Percentiles rank a stretch among this genome's conserved stretches.
Evolutionary conservation across 1,140 invertebrate genomes (phyloP).

Genomic region (Sarcophaga peregrina): DNA sequence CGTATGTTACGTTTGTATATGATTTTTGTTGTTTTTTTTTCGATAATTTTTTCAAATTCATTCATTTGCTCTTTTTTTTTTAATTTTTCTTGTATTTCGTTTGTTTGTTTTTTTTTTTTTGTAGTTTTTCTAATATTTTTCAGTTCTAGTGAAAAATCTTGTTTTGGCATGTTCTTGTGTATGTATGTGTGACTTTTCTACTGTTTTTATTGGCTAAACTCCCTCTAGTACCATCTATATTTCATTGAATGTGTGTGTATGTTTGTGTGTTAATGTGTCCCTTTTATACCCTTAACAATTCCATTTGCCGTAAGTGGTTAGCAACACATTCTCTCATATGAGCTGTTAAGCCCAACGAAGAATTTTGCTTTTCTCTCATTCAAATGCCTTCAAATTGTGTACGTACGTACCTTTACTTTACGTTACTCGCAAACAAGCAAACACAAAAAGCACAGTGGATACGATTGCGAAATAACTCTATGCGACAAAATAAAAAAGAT

Average conservation of each 20-base stretch:
- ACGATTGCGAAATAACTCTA: too few species aligned
- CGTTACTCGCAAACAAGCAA: too few species aligned
- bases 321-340: not conserved
- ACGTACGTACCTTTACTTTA: not conserved
- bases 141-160: not conserved
- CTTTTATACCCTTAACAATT: conserved; percentile 56
- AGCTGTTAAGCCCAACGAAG: not conserved
- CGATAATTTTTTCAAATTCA: conserved; percentile 13
- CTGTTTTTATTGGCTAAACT: conserved; percentile 21
- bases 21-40: conserved; percentile 3
- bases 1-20: not conserved
- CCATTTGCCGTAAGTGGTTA: conserved; percentile 56
- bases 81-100: too few species aligned
- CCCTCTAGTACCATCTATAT: conserved; percentile 60
- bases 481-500: too few species aligned
- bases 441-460: too few species aligned
- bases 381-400: conserved; percentile 2
- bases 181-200: conserved; percentile 20
- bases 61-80: conserved; percentile 23
- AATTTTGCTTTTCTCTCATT: not conserved
- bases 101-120: too few species aligned
- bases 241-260: too few species aligned
- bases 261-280: conserved; percentile 51
- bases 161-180: not conserved
- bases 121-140: not conserved